A percentile compares a stretch with the other conserved stretches of the same genome.
Conservation (phyloP, 2,797 vertebrate genomes). For the Poeciliopsis gracilis region DNA sequence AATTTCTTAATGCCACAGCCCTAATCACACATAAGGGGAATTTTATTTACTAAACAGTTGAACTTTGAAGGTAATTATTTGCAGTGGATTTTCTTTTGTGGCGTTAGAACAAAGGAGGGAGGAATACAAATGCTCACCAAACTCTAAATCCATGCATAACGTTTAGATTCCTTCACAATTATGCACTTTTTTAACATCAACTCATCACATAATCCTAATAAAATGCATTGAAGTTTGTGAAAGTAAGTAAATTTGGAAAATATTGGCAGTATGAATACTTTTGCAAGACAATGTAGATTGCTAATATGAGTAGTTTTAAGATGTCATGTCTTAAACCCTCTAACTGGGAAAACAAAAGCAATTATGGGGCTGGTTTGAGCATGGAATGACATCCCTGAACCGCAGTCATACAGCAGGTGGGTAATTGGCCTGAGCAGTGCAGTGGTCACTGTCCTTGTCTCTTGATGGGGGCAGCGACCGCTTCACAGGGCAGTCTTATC, state of each 20-base stretch:
- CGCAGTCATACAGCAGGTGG: slow-evolving; percentile 72
- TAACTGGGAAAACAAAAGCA: slow-evolving; percentile 67
- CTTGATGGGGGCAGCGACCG: slow-evolving; percentile 49
- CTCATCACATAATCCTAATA: neutral
- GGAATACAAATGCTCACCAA: neutral
- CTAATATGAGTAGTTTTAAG: slow-evolving; percentile 59
- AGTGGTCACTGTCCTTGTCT: slow-evolving; percentile 61
- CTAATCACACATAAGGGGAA: neutral
- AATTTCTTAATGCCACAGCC: too few species aligned
- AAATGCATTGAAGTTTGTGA: neutral
- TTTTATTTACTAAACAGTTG: neutral
- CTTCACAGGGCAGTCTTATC: slow-evolving; percentile 57
- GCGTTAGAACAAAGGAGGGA: neutral
- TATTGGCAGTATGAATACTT: neutral
- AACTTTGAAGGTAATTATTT: neutral
- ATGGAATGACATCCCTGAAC: slow-evolving; percentile 61
- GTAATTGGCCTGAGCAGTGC: slow-evolving; percentile 74
- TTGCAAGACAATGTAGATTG: neutral
- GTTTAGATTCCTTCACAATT: neutral
- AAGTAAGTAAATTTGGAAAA: neutral
- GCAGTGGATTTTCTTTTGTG: neutral
- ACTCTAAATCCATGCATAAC: neutral
- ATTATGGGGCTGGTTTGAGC: slow-evolving; percentile 67
- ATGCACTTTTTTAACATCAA: neutral
- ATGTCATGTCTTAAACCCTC: slow-evolving; percentile 65